A percentile compares a stretch with the other conserved stretches of the same genome.
phyloP scores from a whole-genome alignment of 2,888 invertebrate genomes.

The Agonopterix subpropinquella region DNA sequence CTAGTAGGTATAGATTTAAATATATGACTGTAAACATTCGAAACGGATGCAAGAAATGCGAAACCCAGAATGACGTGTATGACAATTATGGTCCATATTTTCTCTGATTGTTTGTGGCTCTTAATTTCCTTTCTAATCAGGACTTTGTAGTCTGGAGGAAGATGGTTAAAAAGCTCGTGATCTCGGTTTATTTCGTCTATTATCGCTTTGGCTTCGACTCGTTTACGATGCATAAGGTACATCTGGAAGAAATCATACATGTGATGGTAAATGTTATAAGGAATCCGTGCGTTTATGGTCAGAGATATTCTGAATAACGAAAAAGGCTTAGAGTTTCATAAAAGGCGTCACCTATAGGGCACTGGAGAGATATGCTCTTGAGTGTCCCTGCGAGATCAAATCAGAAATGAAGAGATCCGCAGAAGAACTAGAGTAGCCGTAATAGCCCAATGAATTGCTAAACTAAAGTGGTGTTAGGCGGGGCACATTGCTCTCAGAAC shows the following conservation, averaged over 20 bases:
- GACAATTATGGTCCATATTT: conserved; percentile 29
- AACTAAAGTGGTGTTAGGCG: too few relatives aligned
- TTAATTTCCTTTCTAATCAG: conserved; percentile 18
- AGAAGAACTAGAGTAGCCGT: too few relatives aligned
- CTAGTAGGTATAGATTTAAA: conserved; percentile 23
- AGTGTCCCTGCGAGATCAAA: too few relatives aligned
- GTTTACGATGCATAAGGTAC: conserved; percentile 30
- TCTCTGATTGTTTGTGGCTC: conserved; percentile 26
- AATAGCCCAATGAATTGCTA: too few relatives aligned
- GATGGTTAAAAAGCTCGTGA: conserved; percentile 22
- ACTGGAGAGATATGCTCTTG: too few relatives aligned
- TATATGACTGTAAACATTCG: conserved; percentile 24
- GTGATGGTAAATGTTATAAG: too few relatives aligned
- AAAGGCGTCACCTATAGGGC: too few relatives aligned
- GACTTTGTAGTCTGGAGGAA: conserved; percentile 17
- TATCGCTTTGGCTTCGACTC: conserved; percentile 23
- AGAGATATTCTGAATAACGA: too few relatives aligned
- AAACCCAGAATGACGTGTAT: conserved; percentile 24
- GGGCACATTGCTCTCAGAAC: too few relatives aligned
- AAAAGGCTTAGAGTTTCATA: too few relatives aligned
- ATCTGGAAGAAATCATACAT: conserved; percentile 24
- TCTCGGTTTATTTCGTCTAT: conserved; percentile 42
- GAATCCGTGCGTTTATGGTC: too few relatives aligned
- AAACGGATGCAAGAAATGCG: conserved; percentile 27
- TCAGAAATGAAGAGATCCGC: too few relatives aligned